phyloP scores from a whole-genome alignment of 2,888 invertebrate species.

The Clivina fossor region DNA sequence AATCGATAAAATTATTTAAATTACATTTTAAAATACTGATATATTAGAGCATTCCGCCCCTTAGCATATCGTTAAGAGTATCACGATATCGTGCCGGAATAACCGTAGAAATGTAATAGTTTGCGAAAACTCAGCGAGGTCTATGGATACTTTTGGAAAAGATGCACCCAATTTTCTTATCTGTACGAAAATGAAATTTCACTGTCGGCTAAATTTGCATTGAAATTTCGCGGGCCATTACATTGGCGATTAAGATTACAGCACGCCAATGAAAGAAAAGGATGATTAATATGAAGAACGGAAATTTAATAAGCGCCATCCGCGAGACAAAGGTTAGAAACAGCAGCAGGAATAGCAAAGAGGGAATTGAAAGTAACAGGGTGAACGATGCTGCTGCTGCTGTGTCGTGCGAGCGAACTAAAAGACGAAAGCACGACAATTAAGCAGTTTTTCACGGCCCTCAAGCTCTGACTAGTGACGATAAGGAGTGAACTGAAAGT shows the following conservation, averaged over 20 bases:
- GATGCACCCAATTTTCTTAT: conserved; percentile 37
- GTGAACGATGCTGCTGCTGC: no score
- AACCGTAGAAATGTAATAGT: no score
- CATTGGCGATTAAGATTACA: conserved; percentile 45
- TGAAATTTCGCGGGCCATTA: conserved; percentile 44
- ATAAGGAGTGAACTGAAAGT: conserved; percentile 39
- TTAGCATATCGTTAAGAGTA: no score
- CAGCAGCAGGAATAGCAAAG: conserved; percentile 32
- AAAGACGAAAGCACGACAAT: no score
- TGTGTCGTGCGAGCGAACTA: no score
- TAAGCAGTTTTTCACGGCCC: conserved; percentile 41
- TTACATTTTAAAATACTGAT: conserved; percentile 27
- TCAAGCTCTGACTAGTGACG: conserved; percentile 37
- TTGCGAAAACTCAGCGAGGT: no score
- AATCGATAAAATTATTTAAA: conserved; percentile 30
- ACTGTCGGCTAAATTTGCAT: conserved; percentile 44
- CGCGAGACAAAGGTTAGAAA: conserved; percentile 31
- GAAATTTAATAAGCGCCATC: conserved; percentile 38
- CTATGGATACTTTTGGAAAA: conserved; percentile 19
- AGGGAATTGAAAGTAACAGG: no score
- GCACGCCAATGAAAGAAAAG: conserved; percentile 45
- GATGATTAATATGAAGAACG: conserved; percentile 43
- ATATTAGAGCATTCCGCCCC: conserved; percentile 15
- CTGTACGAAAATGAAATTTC: conserved; percentile 44
- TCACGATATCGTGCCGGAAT: no score